Evolutionary conservation across 1,140 invertebrate species (phyloP).

Genomic region (Subanguina moxae): DNA sequence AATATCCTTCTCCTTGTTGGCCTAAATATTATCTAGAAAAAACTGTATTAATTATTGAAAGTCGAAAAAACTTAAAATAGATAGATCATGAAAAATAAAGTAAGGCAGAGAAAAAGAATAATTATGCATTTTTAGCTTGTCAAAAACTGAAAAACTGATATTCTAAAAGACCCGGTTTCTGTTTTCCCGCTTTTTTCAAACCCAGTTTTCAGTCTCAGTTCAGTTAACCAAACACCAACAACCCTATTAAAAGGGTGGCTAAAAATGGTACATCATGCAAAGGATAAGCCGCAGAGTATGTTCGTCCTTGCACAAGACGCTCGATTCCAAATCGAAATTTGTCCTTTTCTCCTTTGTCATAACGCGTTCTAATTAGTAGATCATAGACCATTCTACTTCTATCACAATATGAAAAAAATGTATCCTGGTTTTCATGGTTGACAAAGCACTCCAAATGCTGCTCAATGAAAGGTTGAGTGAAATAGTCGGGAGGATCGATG

Average conservation of each 20-base stretch:
- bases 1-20: no score
- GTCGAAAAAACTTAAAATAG: no score
- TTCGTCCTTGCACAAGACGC: constrained; percentile 77
- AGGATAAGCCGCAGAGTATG: constrained; percentile 80
- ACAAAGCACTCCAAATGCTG: constrained; percentile 51
- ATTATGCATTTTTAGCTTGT: no score
- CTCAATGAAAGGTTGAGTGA: constrained; percentile 51
- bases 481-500: constrained; percentile 56
- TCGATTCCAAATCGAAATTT: constrained; percentile 71
- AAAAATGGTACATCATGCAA: constrained; percentile 72
- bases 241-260: neutral
- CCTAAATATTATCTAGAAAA: no score
- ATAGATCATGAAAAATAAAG: no score
- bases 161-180: no score
- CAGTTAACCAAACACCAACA: no score
- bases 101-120: no score
- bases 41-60: no score
- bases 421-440: constrained; percentile 62
- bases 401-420: constrained; percentile 79
- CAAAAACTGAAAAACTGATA: no score
- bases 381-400: constrained; percentile 87
- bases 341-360: constrained; percentile 19
- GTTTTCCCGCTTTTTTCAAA: no score
- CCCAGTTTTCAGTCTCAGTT: no score
- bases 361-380: constrained; percentile 67